Evolutionary conservation across 2,113 vertebrate genomes (phyloP).

Genomic region (Meriones unguiculatus): DNA sequence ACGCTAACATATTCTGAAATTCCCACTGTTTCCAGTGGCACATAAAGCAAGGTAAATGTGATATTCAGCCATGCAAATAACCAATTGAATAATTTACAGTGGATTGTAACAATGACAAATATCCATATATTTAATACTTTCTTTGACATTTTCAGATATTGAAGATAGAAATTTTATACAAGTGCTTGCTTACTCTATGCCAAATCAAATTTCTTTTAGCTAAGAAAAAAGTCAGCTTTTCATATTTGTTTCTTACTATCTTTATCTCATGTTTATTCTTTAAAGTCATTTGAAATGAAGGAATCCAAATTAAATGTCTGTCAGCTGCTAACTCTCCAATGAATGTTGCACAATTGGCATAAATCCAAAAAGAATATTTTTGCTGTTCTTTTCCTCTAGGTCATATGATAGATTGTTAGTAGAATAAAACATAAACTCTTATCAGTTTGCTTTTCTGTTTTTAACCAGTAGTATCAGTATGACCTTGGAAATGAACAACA

Average conservation of each 20-base stretch:
- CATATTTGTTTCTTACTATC: neutral
- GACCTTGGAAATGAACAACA: neutral
- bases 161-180: constrained; percentile 27
- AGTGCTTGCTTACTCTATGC: neutral
- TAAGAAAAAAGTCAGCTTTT: neutral
- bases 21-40: neutral
- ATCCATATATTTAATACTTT: neutral
- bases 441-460: neutral
- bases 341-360: neutral
- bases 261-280: neutral
- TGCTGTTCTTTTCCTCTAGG: neutral
- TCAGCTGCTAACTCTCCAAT: neutral
- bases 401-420: neutral
- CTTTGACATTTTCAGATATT: neutral
- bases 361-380: neutral
- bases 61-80: neutral
- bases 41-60: neutral
- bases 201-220: neutral
- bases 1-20: constrained; percentile 29
- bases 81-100: neutral
- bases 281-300: neutral
- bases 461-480: neutral
- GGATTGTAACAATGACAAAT: neutral
- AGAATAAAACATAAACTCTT: neutral
- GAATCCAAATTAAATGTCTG: neutral